Evolutionary conservation across 2,113 vertebrate species (phyloP), one percentile per base, ranked within the genome.

Genomic region (Oreochromis spilurus): DNA sequence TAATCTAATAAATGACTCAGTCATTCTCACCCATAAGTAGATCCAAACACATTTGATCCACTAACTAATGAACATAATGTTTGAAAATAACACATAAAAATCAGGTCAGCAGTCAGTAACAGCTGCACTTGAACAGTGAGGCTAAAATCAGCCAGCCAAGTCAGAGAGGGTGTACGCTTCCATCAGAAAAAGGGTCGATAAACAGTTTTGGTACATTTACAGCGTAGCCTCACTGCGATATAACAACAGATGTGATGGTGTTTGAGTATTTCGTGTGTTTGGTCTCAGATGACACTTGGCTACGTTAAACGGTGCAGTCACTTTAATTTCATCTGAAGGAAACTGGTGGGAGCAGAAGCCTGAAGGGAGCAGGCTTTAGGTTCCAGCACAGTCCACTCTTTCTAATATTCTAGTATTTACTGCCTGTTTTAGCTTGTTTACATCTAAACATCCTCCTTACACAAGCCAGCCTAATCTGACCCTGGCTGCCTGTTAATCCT

Each of bases 211-310:
- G 50, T 9, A n/a, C 50, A 53, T 53, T 53, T 38, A 0, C 38
- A 72, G 65, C 19, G 7, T 21, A 0, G 19, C 8, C 38, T 43
- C 13, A 0, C 13, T 0, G 14, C 60, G 17, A n/a, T 36, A 12
- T 26, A 19, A 75, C 3, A 1, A 11, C 40, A 75, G 43, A 29
- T 1, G 24, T 45, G 17, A 60, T 11, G 8, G n/a, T 72, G 67
- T 45, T 45, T 72, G 67, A 26, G 65, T 0, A 48, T 45, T 19
- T 75, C 0, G 6, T 75, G 70, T 75, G 43, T 19, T 75, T 0
- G 16, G 1, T 0, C 43, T 50, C 17, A 75, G 16, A 17, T 0
- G 24, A 29, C 4, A 75, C 48, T 48, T 48, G 62, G 62, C 36
- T 70, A 1, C 2, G 10, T 50, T 0, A 50, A 50, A 75, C 9